These are phyloP conservation scores for Prinia subflava DNA, from an alignment of 2,113 vertebrate species.

Conservation along the genomic window DNA sequence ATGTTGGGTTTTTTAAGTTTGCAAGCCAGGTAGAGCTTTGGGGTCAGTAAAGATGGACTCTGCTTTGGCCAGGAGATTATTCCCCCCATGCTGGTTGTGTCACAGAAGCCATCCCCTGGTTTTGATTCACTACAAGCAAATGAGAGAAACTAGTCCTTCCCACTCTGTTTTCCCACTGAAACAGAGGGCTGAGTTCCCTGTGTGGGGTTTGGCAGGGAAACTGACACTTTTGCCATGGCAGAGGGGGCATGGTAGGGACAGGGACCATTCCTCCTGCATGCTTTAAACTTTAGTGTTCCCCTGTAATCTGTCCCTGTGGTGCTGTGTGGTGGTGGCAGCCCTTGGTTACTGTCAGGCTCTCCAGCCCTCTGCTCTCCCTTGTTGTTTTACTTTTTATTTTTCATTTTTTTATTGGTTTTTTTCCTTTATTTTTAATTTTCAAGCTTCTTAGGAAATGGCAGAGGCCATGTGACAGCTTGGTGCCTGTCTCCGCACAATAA, in stretches of 20 bases:
- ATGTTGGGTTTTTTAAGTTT: not conserved
- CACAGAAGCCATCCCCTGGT: not conserved
- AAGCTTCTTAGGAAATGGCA: not conserved
- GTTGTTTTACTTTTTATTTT: not conserved
- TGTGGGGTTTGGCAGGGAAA: not conserved
- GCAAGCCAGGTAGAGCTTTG: not conserved
- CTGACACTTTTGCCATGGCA: not conserved
- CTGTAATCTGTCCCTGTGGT: not conserved
- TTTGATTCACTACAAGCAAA: not conserved
- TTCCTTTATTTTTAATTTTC: not conserved
- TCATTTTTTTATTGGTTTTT: not conserved
- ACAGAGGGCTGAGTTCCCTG: too few species aligned
- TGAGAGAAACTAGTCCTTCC: not conserved
- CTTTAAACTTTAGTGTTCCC: not conserved
- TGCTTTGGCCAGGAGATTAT: not conserved
- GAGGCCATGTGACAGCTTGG: not conserved
- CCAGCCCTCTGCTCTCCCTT: not conserved
- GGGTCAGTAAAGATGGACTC: not conserved
- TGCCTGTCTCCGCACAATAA: not conserved
- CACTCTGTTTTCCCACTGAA: not conserved
- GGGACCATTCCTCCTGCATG: not conserved
- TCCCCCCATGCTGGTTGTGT: not conserved
- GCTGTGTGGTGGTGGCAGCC: not conserved
- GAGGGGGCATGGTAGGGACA: not conserved
- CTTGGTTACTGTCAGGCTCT: rapidly evolving